phyloP scores from a whole-genome alignment of 2,888 invertebrate species.

The Chymomyza fuscimana region DNA sequence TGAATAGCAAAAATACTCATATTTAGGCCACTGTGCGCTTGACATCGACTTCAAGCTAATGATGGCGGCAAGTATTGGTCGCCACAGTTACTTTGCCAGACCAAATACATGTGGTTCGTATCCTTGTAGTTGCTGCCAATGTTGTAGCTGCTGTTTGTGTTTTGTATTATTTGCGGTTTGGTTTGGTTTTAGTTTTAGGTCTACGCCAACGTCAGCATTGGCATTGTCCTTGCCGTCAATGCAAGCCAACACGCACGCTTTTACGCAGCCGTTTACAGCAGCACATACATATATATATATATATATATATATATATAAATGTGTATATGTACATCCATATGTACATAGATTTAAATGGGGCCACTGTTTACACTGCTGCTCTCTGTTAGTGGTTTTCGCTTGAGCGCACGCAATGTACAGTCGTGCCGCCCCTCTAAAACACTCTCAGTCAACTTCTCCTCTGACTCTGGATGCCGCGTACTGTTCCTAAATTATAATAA shows the following conservation, averaged over 20 bases:
- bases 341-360: background rate
- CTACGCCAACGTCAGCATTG: conserved; percentile 55
- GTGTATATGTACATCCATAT: background rate
- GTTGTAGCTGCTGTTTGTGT: conserved; percentile 39
- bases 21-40: background rate
- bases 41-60: background rate
- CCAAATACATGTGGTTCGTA: background rate
- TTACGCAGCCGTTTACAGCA: background rate
- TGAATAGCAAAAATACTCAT: background rate
- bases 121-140: background rate
- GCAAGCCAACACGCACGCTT: conserved; percentile 33
- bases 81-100: background rate
- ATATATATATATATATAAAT: background rate
- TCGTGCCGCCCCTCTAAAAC: background rate
- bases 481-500: conserved; percentile 67
- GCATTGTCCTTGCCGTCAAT: conserved; percentile 26
- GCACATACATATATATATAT: conserved; percentile 10
- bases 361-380: conserved; percentile 3
- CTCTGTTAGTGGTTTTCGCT: conserved; percentile 61
- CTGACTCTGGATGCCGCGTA: conserved; percentile 42
- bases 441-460: conserved; percentile 52
- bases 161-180: conserved; percentile 67
- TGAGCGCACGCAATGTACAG: conserved; percentile 23
- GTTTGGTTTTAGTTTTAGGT: conserved; percentile 49
- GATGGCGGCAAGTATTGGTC: conserved; percentile 2